Evolutionary conservation across 1,140 invertebrate species (phyloP).

Genomic region (Drosophila busckii): DNA sequence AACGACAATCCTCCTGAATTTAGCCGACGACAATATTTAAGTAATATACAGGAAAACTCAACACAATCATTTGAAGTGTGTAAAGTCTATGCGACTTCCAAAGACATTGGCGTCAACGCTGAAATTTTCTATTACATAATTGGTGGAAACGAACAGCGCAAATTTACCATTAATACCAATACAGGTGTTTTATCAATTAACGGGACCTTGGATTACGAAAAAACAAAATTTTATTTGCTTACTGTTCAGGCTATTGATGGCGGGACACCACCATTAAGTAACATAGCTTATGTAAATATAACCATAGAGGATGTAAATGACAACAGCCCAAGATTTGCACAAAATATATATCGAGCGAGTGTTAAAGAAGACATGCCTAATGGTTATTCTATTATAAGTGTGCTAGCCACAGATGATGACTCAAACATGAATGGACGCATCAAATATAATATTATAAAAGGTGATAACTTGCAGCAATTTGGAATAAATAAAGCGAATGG

Average conservation of each 20-base stretch:
- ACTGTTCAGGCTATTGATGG: conserved; percentile 94
- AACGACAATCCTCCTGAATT: conserved; percentile 98
- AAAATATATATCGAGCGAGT: conserved; percentile 87
- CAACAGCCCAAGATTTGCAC: conserved; percentile 90
- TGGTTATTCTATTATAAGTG: conserved; percentile 86
- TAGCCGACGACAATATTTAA: conserved; percentile 87
- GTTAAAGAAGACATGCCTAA: conserved; percentile 88
- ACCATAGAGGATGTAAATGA: conserved; percentile 93
- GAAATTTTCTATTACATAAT: conserved; percentile 94
- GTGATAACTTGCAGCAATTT: conserved; percentile 89
- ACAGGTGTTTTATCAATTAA: conserved; percentile 88
- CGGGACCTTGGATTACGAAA: conserved; percentile 91
- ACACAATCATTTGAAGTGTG: conserved; percentile 88
- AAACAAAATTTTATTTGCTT: conserved; percentile 90
- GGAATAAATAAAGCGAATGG: conserved; percentile 88
- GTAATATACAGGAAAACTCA: conserved; percentile 87
- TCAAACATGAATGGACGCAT: conserved; percentile 89
- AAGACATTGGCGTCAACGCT: conserved; percentile 95
- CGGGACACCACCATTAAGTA: conserved; percentile 90
- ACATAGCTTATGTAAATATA: conserved; percentile 92
- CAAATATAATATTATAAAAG: conserved; percentile 87
- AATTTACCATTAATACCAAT: conserved; percentile 87
- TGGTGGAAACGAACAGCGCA: conserved; percentile 92
- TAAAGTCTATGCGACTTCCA: conserved; percentile 92
- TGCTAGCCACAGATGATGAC: conserved; percentile 89